Base-by-base conservation (phyloP, 2,888 invertebrate species). In the Drosophila pegasa region DNA sequence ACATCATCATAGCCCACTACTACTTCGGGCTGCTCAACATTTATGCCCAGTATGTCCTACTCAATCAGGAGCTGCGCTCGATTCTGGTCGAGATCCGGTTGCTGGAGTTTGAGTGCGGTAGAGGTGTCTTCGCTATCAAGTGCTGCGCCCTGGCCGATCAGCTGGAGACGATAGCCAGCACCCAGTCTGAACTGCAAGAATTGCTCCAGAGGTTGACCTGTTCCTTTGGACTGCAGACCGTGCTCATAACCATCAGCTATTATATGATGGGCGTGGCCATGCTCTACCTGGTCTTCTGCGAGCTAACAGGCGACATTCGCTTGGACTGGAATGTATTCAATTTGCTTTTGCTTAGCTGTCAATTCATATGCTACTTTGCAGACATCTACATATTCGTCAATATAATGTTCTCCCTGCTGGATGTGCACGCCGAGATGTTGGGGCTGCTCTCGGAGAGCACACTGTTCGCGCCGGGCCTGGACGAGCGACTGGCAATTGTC, bases 81-180 rank as follows among this genome's bases (percentile, higher is more conserved):
- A 7, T 68, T 4, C 27, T 80, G 0, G n/a, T 27, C 8, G 67
- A 75, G 8, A 41, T 38, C 0, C 37, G 18, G 2, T 8, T 27
- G 2, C 10, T 75, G n/a, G 60, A 65, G 20, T 29, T 14, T 1
- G 60, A 71, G 10, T 41, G 9, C 8, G 50, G 81, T 0, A 52
- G 12, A 20, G 81, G 74, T 31, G 70, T 74, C 0, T 68, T 52
- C 16, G 25, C 45, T 1, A 62, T 60, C 1, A 60, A 63, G 8
- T 74, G 78, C n/a, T 80, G 78, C 16, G 52, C 12, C 1, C 35
- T 78, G 20, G 74, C 78, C 8, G 78, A 78, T 61, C 65, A 62
- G 1, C 37, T 78, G 22, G 78, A 78, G 18, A 10, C 9, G 0
- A 67, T 80, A 22, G 81, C 70, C 3, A 27, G n/a, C 9, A 25